Conservation (phyloP, 1,140 invertebrate species). For the Sinella curviseta region DNA sequence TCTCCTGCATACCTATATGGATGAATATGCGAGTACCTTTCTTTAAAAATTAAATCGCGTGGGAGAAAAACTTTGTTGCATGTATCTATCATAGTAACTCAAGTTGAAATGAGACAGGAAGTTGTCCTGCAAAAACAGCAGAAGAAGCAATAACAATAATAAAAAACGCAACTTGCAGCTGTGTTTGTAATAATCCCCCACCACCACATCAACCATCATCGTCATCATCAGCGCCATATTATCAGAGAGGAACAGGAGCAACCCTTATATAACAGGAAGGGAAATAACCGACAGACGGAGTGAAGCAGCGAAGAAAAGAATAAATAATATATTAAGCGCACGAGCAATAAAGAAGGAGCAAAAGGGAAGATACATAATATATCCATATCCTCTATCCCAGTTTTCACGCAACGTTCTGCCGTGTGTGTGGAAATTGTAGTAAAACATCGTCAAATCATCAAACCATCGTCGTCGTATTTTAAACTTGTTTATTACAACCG, state of each 20-base stretch:
- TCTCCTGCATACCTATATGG: background rate
- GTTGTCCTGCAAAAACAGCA: conserved; percentile 8
- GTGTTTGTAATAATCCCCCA: background rate
- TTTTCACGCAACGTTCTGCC: too few species aligned
- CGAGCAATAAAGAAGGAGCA: background rate
- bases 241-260: background rate
- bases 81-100: background rate
- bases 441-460: background rate
- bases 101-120: background rate
- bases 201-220: background rate
- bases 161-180: background rate
- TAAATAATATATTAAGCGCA: background rate
- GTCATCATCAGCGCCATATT: background rate
- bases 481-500: background rate
- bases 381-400: too few species aligned
- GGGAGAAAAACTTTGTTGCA: conserved; percentile 14
- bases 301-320: background rate
- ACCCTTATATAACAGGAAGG: background rate
- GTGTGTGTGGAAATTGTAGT: too few species aligned
- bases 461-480: background rate
- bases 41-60: background rate
- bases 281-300: background rate
- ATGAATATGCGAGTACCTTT: background rate
- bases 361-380: too few species aligned
- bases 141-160: background rate